Evolutionary conservation across 2,797 vertebrate genomes (phyloP).

Genomic region (Molossus molossus): DNA sequence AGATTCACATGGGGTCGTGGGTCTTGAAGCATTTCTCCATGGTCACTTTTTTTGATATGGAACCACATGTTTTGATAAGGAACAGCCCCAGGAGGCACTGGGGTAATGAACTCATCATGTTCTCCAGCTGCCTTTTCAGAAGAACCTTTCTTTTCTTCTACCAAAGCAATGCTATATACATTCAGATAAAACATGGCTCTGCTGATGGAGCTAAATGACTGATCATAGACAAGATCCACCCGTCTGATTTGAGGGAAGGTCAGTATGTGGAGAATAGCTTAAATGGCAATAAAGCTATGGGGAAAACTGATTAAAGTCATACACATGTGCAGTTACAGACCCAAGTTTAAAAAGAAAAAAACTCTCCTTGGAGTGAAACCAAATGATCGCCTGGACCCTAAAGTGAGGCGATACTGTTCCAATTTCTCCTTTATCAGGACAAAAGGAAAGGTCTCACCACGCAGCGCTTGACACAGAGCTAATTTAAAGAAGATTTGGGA

Average conservation of each 20-base stretch:
- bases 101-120: slow-evolving; percentile 37
- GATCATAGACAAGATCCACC: slow-evolving; percentile 65
- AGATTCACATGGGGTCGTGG: neutral
- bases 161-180: neutral
- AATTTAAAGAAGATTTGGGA: slow-evolving; percentile 96
- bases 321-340: slow-evolving; percentile 74
- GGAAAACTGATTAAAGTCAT: slow-evolving; percentile 75
- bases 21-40: slow-evolving; percentile 80
- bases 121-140: slow-evolving; percentile 63
- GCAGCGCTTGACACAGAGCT: slow-evolving; percentile 93
- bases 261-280: slow-evolving; percentile 72
- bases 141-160: slow-evolving; percentile 61
- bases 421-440: slow-evolving; percentile 87
- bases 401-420: slow-evolving; percentile 87
- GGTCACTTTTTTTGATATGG: slow-evolving; percentile 72
- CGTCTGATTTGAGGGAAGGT: slow-evolving; percentile 38
- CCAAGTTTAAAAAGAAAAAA: slow-evolving; percentile 73
- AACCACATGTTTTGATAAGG: slow-evolving; percentile 81
- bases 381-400: slow-evolving; percentile 83
- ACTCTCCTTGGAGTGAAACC: slow-evolving; percentile 83
- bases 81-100: slow-evolving; percentile 61
- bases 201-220: neutral
- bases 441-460: slow-evolving; percentile 83
- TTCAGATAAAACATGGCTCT: slow-evolving; percentile 59
- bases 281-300: slow-evolving; percentile 54